Percentiles rank a stretch among this genome's conserved stretches.
These are phyloP conservation scores for Lophius americanus DNA, from an alignment of 2,797 vertebrate genomes.

Conservation along the genomic window DNA sequence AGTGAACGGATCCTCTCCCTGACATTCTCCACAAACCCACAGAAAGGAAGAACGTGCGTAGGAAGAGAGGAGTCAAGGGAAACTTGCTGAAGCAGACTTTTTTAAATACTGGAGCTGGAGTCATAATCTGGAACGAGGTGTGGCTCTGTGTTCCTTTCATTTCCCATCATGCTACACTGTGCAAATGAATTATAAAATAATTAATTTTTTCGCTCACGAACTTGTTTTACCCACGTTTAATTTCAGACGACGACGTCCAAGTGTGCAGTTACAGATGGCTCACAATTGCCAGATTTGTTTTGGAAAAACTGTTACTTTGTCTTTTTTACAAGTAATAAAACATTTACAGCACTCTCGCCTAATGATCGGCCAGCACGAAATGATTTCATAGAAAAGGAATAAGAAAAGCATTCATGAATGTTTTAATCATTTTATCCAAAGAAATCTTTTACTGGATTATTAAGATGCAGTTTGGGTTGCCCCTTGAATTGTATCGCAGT, in stretches of 20 bases:
- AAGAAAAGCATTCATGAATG: too few species aligned
- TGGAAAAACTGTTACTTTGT: conserved; percentile 54
- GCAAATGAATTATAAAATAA: conserved; percentile 19
- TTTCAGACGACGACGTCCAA: conserved; percentile 29
- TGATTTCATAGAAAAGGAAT: too few species aligned
- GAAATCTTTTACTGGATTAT: too few species aligned
- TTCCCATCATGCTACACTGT: conserved; percentile 41
- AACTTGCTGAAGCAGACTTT: conserved; percentile 17
- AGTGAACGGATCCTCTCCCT: conserved; percentile 19
- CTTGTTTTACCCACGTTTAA: conserved; percentile 38
- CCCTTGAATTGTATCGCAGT: too few species aligned
- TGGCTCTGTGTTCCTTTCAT: conserved; percentile 22
- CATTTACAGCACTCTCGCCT: conserved; percentile 66
- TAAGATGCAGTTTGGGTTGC: too few species aligned
- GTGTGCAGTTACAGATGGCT: conserved; percentile 44
- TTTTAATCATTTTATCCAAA: too few species aligned
- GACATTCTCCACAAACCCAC: conserved; percentile 26
- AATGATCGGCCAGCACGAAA: not conserved
- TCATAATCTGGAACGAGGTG: conserved; percentile 19
- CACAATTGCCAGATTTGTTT: conserved; percentile 68
- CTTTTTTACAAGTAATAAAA: conserved; percentile 80
- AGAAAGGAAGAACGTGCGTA: conserved; percentile 5
- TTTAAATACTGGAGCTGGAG: conserved; percentile 17
- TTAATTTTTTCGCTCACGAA: conserved; percentile 22
- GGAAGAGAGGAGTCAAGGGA: conserved; percentile 24